Base-by-base conservation (phyloP, 2,113 vertebrate species). In the Echinops telfairi region DNA sequence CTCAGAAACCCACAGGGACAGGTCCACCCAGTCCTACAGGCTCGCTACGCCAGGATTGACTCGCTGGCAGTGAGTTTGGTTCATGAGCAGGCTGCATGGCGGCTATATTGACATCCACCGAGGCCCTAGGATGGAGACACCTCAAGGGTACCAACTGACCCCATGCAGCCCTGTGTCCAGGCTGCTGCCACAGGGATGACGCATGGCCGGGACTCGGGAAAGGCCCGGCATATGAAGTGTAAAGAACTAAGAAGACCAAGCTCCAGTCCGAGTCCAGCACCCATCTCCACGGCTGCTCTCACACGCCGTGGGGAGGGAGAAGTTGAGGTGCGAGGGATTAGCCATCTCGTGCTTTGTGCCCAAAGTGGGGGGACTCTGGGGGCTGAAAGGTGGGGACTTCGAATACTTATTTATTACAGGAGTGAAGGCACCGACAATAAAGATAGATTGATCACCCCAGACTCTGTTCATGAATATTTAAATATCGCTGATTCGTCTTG, bases 391-490 rank as follows among this genome's bases (percentile, higher is more conserved):
- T 98, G 96, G 97, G 96, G 95, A 95, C 97, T 97, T 79, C 84
- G 95, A 97, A 98, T 97, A 98, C 97, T 98, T 98, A 98, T 98
- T 98, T 98, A 98, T 98, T 98, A 98, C 97, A 96, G 98, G 97
- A 97, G 95, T 83, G 97, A 97, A 98, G 96, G 98, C 98, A 95
- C 98, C 98, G 98, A 98, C 98, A 98, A 98, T 98, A 98, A 98
- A 98, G 98, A 98, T 98, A 98, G 98, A 98, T 98, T 98, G 98
- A 98, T 98, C 97, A 98, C 98, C 98, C 97, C 94, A 98, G 98
- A 98, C 98, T 98, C 98, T 97, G 97, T 98, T 98, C 98, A 98
- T 98, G 98, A 98, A 98, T 98, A 98, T 98, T 98, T 98, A 98
- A 98, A 98, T 98, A 98, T 98, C 97, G 94, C 98, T 98, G 98